A percentile compares a stretch with the other conserved stretches of the same genome.
Evolutionary conservation across 2,888 invertebrate species (phyloP).

Genomic region (Amphiduros pacificus): DNA sequence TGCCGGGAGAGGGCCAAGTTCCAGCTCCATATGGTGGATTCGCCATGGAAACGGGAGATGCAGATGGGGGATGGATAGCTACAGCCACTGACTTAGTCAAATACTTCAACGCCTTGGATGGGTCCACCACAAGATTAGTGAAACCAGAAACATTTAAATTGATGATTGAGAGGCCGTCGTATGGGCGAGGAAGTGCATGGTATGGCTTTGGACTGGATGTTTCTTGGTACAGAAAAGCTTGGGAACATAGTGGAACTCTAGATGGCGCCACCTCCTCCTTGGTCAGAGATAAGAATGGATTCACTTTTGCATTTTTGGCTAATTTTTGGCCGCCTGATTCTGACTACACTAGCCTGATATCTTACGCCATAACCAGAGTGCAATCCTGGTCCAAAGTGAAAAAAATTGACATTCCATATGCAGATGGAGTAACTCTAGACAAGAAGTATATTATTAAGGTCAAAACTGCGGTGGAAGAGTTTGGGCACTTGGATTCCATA

Average conservation of each 20-base stretch:
- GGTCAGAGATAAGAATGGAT: conserved; percentile 37
- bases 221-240: conserved; percentile 39
- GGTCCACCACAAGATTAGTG: conserved; percentile 3
- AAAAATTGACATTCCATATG: neutral
- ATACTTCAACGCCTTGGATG: conserved; percentile 22
- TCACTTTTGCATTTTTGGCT: conserved; percentile 43
- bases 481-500: neutral
- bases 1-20: conserved; percentile 29
- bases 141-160: conserved; percentile 19
- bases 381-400: conserved; percentile 18
- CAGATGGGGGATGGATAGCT: conserved; percentile 50
- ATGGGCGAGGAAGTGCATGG: conserved; percentile 31
- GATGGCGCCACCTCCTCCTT: conserved; percentile 47
- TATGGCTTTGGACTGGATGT: conserved; percentile 51
- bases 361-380: conserved; percentile 38
- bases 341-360: conserved; percentile 46
- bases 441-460: conserved; percentile 11
- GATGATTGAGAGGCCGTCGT: conserved; percentile 38
- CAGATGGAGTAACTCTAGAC: conserved; percentile 17
- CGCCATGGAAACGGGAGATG: conserved; percentile 42
- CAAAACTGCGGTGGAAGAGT: conserved; percentile 5
- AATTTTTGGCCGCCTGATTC: conserved; percentile 49
- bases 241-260: conserved; percentile 52
- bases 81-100: conserved; percentile 34
- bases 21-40: conserved; percentile 46